phyloP scores from a whole-genome alignment of 2,888 invertebrate genomes.

The Serrognathus titanus region DNA sequence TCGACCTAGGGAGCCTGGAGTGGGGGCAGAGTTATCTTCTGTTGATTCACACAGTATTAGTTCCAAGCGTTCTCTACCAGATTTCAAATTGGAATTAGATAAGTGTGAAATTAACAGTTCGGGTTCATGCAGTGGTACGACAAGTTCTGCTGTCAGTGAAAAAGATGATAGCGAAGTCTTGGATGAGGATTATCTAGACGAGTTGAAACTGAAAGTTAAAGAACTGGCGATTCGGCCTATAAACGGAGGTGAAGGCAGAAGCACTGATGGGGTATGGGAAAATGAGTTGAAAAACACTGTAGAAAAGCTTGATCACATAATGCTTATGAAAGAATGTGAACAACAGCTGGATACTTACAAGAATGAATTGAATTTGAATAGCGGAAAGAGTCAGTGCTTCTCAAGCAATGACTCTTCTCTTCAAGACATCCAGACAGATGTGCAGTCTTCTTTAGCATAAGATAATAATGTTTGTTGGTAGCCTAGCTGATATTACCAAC shows the following conservation, averaged over 20 bases:
- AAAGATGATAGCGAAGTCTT: constrained; percentile 46
- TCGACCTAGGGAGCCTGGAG: constrained; percentile 62
- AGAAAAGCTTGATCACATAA: constrained; percentile 70
- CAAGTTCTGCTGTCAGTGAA: constrained; percentile 52
- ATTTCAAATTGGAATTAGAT: constrained; percentile 57
- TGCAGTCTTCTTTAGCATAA: no score
- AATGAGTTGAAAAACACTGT: constrained; percentile 68
- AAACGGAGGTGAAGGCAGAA: constrained; percentile 66
- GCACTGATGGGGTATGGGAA: constrained; percentile 69
- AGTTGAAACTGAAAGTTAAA: constrained; percentile 65
- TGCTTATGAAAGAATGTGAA: constrained; percentile 64
- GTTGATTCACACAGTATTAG: not conserved
- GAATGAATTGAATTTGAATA: constrained; percentile 9
- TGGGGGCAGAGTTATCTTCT: constrained; percentile 57
- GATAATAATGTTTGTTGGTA: no score
- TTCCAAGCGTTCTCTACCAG: constrained; percentile 38
- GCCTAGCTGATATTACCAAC: no score
- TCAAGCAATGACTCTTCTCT: no score
- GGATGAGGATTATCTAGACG: constrained; percentile 58
- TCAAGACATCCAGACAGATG: no score
- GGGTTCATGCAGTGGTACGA: constrained; percentile 53
- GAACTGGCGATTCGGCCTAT: constrained; percentile 71
- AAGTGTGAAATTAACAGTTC: constrained; percentile 56
- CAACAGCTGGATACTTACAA: constrained; percentile 50
- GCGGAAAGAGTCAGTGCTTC: no score